A percentile compares a stretch with the other conserved stretches of the same genome.
Evolutionary conservation across 2,888 invertebrate genomes (phyloP).

Genomic region (Hemithea aestivaria): DNA sequence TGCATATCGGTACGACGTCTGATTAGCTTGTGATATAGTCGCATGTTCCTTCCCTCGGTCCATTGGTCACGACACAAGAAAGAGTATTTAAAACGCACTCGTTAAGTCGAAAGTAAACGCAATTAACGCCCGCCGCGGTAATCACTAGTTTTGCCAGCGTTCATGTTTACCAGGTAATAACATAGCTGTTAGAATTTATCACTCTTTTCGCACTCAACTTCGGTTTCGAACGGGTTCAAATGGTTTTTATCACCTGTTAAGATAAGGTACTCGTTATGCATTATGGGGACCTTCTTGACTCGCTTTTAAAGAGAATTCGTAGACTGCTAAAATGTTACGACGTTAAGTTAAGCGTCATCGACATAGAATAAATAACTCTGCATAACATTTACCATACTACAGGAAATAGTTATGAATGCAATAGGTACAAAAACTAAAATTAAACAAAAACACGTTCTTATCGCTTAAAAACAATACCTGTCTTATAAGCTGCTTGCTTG

Average conservation of each 20-base stretch:
- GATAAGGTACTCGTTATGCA: too few relatives aligned
- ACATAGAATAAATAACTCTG: too few relatives aligned
- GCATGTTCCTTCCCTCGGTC: too few relatives aligned
- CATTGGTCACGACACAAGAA: conserved; percentile 9
- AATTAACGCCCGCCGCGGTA: conserved; percentile 13
- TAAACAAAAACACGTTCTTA: too few relatives aligned
- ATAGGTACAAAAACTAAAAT: too few relatives aligned
- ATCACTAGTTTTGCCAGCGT: conserved; percentile 21
- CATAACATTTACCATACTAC: too few relatives aligned
- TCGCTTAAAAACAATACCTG: too few relatives aligned
- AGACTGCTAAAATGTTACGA: not conserved
- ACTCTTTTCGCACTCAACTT: conserved; percentile 23
- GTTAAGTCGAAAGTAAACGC: conserved; percentile 17
- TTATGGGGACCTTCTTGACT: too few relatives aligned
- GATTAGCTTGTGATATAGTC: too few relatives aligned
- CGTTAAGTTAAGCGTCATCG: not conserved
- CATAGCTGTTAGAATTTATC: conserved; percentile 19
- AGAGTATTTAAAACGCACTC: conserved; percentile 11
- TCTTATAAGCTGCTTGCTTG: too few relatives aligned
- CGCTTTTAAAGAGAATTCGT: too few relatives aligned
- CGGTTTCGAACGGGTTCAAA: conserved; percentile 7
- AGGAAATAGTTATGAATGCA: too few relatives aligned
- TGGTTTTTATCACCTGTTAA: not conserved
- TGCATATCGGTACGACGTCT: not conserved
- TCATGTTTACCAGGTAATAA: conserved; percentile 27